Evolutionary conservation across 2,888 invertebrate genomes (phyloP).

Genomic region (Drosophila anceps): DNA sequence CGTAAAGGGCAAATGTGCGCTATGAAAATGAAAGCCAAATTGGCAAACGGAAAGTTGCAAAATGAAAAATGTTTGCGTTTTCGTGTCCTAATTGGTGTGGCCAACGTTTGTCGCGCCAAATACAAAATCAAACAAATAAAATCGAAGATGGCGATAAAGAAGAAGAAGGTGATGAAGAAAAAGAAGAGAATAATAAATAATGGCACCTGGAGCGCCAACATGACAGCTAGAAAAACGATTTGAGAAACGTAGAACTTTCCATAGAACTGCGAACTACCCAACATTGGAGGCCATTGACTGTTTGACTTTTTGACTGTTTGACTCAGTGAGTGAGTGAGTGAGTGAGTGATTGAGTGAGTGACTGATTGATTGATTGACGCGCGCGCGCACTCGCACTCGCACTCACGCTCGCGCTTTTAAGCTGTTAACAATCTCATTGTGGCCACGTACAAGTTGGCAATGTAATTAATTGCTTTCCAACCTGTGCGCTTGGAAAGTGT

Average conservation of each 20-base stretch:
- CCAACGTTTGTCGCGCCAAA: conserved; percentile 67
- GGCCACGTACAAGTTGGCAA: conserved; percentile 72
- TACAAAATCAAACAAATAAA: background rate
- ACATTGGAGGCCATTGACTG: conserved; percentile 72
- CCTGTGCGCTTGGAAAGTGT: conserved; percentile 61
- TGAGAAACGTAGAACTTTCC: conserved; percentile 26
- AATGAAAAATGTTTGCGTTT: conserved; percentile 70
- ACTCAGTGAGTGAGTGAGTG: conserved; percentile 13
- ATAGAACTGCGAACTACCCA: conserved; percentile 38
- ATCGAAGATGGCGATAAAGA: background rate
- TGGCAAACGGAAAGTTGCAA: conserved; percentile 56
- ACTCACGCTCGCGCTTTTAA: conserved; percentile 70
- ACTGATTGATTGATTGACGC: conserved; percentile 55
- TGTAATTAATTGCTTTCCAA: conserved; percentile 78
- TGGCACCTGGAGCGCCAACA: conserved; percentile 70
- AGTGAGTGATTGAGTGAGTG: conserved; percentile 16
- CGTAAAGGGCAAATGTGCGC: conserved; percentile 35
- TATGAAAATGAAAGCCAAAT: conserved; percentile 79
- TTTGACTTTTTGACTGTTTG: conserved; percentile 14
- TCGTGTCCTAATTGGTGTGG: conserved; percentile 78
- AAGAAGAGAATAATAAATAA: conserved; percentile 60
- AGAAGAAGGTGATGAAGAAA: background rate
- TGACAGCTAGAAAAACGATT: conserved; percentile 44
- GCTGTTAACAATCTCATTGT: conserved; percentile 78
- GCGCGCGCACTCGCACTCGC: conserved; percentile 69